Evolutionary conservation across 2,113 vertebrate genomes (phyloP).

Genomic region (Edolisoma coerulescens): DNA sequence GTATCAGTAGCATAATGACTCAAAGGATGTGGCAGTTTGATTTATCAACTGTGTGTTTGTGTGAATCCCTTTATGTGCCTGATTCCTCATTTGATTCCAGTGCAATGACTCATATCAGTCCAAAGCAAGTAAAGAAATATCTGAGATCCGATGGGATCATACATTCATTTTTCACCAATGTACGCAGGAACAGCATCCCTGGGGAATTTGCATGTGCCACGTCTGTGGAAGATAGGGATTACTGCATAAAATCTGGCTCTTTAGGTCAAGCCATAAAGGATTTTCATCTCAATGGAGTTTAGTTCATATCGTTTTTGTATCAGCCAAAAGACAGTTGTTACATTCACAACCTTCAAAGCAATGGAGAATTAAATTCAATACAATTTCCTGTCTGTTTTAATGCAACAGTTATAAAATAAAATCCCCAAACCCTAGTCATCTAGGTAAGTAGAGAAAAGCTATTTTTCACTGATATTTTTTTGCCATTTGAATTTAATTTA

Average conservation of each 20-base stretch:
- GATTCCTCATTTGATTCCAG: background rate
- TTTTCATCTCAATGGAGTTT: background rate
- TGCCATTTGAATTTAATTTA: background rate
- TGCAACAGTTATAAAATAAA: background rate
- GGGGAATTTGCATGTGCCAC: rapidly evolving
- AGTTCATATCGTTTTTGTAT: background rate
- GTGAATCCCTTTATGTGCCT: background rate
- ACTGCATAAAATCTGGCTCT: background rate
- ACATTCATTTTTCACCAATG: background rate
- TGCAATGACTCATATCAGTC: background rate
- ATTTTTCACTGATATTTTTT: background rate
- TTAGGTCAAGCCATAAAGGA: background rate
- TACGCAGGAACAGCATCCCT: background rate
- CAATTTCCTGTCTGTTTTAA: background rate
- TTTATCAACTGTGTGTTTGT: background rate
- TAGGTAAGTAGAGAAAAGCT: background rate
- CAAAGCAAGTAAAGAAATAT: background rate
- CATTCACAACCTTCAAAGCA: background rate
- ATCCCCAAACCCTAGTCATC: background rate
- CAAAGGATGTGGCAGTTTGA: background rate
- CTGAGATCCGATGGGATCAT: background rate
- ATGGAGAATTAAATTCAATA: background rate
- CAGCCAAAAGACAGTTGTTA: background rate
- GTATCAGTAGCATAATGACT: background rate
- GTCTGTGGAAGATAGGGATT: background rate